Conservation (phyloP, 1,140 invertebrate species). For the Laupala kohalensis region DNA sequence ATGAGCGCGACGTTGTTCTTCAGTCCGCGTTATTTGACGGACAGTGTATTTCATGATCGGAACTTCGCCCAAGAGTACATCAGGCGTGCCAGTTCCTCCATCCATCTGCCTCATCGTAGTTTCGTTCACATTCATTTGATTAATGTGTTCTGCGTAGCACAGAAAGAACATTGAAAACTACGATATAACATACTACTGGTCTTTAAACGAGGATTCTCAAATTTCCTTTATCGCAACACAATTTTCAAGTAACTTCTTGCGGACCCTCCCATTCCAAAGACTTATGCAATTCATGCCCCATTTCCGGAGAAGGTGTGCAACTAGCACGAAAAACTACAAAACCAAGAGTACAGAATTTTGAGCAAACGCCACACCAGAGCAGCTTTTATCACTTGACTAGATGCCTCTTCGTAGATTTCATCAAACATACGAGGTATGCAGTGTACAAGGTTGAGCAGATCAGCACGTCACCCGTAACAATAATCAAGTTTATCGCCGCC, state of each 20-base stretch:
- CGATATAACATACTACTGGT: not conserved
- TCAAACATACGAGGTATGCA: too few species aligned
- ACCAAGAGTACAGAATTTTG: too few species aligned
- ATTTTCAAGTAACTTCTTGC: not conserved
- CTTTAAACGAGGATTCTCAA: not conserved
- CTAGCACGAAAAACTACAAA: too few species aligned
- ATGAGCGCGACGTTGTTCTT: not conserved
- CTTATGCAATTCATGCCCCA: not conserved
- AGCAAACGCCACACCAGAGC: too few species aligned
- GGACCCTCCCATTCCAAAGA: not conserved
- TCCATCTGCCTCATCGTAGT: not conserved
- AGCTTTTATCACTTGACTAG: too few species aligned
- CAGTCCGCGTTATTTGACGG: not conserved
- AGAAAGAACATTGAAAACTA: not conserved
- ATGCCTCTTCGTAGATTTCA: too few species aligned
- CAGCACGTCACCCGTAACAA: too few species aligned
- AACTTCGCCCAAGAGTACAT: not conserved
- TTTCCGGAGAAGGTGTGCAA: too few species aligned
- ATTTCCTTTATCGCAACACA: not conserved
- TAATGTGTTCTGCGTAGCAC: not conserved
- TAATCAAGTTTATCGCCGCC: too few species aligned
- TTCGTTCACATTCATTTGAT: not conserved
- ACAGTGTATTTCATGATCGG: not conserved
- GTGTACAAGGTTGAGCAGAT: too few species aligned
- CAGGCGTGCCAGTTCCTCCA: not conserved